phyloP scores from a whole-genome alignment of 2,797 vertebrate species.

The Sternarchorhynchus goeldii region DNA sequence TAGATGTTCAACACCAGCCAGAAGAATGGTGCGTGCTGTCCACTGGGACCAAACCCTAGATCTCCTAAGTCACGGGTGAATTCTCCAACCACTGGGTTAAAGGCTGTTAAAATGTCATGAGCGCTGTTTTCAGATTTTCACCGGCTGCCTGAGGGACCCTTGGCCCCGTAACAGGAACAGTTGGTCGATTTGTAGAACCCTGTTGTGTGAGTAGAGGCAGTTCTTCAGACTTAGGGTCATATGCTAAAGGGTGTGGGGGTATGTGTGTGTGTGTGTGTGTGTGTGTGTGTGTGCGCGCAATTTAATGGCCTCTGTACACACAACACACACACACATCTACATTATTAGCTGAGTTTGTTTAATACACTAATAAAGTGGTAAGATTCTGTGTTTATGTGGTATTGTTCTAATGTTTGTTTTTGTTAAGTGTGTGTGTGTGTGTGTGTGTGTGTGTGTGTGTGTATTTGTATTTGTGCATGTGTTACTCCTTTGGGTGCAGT shows the following conservation, averaged over 20 bases:
- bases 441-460: slow-evolving; percentile 29
- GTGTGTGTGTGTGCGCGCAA: slow-evolving; percentile 30
- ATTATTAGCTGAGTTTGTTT: no score
- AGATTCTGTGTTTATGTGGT: no score
- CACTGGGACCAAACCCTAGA: not conserved
- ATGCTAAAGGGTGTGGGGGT: slow-evolving; percentile 29
- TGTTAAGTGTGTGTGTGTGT: slow-evolving; percentile 28
- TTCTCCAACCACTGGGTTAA: no score
- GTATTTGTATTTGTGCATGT: slow-evolving; percentile 28
- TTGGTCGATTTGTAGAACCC: not conserved
- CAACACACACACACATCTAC: no score
- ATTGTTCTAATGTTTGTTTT: not conserved
- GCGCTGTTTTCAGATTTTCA: not conserved
- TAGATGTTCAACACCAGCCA: not conserved
- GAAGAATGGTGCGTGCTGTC: not conserved
- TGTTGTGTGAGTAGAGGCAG: no score
- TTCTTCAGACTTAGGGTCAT: slow-evolving; percentile 15
- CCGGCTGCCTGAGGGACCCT: not conserved
- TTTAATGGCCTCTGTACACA: not conserved
- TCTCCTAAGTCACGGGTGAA: no score
- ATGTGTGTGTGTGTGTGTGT: slow-evolving; percentile 23
- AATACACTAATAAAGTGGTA: no score
- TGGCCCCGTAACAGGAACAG: not conserved
- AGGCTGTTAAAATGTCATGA: not conserved
- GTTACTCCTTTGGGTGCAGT: slow-evolving; percentile 17